phyloP scores from a whole-genome alignment of 2,888 invertebrate species.

The Leptopilina myrica region DNA sequence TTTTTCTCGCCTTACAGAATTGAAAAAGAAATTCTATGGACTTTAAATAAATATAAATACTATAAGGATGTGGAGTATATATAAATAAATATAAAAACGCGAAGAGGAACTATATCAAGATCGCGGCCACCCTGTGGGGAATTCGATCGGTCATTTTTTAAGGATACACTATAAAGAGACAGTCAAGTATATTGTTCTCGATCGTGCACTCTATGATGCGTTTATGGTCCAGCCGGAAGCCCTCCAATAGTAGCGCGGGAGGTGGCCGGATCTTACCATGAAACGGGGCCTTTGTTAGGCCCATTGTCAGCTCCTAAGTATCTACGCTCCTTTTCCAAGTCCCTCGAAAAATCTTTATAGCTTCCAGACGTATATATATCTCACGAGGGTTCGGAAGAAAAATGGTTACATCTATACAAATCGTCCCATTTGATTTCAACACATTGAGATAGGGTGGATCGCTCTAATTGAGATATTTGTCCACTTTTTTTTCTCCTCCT shows the following conservation, averaged over 20 bases:
- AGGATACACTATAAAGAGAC: not conserved
- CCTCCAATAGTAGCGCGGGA: constrained; percentile 63
- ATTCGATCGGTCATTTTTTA: constrained; percentile 55
- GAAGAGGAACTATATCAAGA: constrained; percentile 16
- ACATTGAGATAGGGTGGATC: not conserved
- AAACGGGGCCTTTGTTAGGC: constrained; percentile 68
- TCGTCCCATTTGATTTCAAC: constrained; percentile 20
- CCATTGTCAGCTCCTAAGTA: constrained; percentile 70
- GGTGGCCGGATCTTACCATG: constrained; percentile 67
- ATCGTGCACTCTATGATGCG: constrained; percentile 65
- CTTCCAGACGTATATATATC: constrained; percentile 53
- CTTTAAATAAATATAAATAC: too few species aligned
- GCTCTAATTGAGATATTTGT: constrained; percentile 21
- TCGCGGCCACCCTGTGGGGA: constrained; percentile 46
- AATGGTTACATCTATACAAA: constrained; percentile 48
- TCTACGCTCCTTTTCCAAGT: constrained; percentile 57
- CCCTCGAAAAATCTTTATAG: constrained; percentile 51
- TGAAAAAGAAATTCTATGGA: too few species aligned
- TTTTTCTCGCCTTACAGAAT: too few species aligned
- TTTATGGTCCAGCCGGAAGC: constrained; percentile 68
- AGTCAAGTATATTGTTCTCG: constrained; percentile 5
- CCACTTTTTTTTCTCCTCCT: too few species aligned
- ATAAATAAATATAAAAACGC: not conserved
- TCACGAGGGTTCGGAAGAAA: constrained; percentile 46
- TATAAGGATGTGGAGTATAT: too few species aligned